Base-by-base conservation (phyloP, 2,888 invertebrate species). In the Tortrix viridana region DNA sequence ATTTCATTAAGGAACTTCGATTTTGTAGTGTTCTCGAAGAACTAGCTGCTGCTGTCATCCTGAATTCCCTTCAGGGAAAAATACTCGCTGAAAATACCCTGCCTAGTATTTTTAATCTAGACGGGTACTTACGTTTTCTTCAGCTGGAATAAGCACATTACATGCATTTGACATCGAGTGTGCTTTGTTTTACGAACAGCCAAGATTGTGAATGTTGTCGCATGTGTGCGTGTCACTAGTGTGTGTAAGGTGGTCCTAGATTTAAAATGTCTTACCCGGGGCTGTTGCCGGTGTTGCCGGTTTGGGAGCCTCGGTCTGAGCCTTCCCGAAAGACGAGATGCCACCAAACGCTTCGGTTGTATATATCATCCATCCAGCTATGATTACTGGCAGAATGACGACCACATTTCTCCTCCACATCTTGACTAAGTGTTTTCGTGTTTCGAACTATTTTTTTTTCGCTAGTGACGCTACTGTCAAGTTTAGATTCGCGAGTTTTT, bases 261-360 rank as follows among this genome's bases (percentile, higher is more conserved):
- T 73, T 77, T 69, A 71, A 76, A 74, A 73, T 65, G 60, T 84
- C 89, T 90, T 90, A 90, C 90, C 90, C 58, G 87, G 88, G 20
- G 86, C 71, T 60, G 82, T 76, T 20, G 90, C 86, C 0, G 88
- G 85, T 20, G 86, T 85, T 22, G 81, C 79, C 22, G 86, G 85
- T 70, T 81, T 86, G 59, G 90, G 87, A 3, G 90, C 82, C 20
- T 90, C 89, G 0, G 90, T 90, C 66, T 87, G 86, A 23, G 89
- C 89, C 70, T 88, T 86, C 59, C 90, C 90, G 67, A 89, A 89
- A 7, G 89, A 53, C 9, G 65, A 65, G 12, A 65, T 60, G 26
- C 64, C 64, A 55, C 65, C 60, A 41, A 65, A 60, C 4, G 56
- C 65, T 53, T 60, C 65, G 14, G 52, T 48, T 23, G 65, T 37